These are phyloP conservation scores for Cuniculus paca DNA, from an alignment of 2,797 vertebrate genomes.

Conservation along the genomic window DNA sequence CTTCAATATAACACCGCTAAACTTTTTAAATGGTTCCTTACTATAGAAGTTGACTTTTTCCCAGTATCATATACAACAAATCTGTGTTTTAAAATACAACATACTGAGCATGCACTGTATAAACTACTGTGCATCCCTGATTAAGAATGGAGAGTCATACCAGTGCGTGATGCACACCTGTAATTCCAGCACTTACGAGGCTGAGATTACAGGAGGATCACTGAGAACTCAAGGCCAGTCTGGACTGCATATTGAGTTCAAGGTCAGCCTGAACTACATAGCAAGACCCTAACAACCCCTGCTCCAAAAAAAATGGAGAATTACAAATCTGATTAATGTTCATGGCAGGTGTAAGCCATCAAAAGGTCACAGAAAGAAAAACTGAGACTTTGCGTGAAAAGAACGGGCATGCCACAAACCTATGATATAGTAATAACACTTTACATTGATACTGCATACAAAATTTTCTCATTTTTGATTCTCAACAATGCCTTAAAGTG, in stretches of 20 bases:
- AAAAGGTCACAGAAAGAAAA: slow-evolving; percentile 47
- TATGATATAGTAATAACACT: neutral
- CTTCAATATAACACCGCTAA: slow-evolving; percentile 13
- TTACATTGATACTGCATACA: neutral
- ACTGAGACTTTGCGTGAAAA: neutral
- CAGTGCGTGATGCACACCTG: neutral
- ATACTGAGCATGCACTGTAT: neutral
- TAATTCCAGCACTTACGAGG: neutral
- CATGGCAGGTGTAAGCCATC: neutral
- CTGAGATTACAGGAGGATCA: neutral
- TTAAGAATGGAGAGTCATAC: neutral
- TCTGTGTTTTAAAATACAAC: neutral
- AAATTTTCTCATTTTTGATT: slow-evolving; percentile 57
- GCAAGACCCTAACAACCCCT: neutral
- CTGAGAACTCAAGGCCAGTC: neutral
- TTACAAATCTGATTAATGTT: neutral
- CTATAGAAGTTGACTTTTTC: neutral
- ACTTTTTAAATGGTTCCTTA: slow-evolving; percentile 8
- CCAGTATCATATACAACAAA: slow-evolving; percentile 25
- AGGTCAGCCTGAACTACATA: neutral
- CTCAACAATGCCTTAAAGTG: neutral
- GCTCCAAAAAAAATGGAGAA: neutral
- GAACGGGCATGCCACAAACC: neutral
- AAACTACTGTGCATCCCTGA: neutral
- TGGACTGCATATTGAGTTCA: too few species aligned